Evolutionary conservation across 2,888 invertebrate species (phyloP).

Genomic region (Proisotoma minuta): DNA sequence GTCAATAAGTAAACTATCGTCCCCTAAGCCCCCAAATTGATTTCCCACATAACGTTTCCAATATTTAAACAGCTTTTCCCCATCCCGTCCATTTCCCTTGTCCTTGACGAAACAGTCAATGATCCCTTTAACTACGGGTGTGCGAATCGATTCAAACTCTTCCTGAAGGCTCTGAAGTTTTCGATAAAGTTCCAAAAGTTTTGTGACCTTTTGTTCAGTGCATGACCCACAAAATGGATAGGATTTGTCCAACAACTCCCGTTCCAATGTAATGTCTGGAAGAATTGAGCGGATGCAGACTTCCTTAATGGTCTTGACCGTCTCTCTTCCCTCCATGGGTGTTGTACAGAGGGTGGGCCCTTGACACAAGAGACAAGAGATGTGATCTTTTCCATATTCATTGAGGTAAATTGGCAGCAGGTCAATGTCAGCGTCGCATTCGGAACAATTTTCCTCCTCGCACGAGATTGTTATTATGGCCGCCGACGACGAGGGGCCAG

Average conservation of each 20-base stretch:
- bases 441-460: neutral
- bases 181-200: neutral
- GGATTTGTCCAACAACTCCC: neutral
- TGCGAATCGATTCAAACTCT: neutral
- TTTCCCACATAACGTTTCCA: neutral
- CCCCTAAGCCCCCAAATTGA: neutral
- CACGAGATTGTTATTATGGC: no score
- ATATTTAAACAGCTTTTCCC: neutral
- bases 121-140: neutral
- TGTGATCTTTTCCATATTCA: neutral
- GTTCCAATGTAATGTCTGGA: neutral
- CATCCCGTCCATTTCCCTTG: neutral
- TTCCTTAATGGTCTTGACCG: no score
- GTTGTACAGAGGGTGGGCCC: neutral
- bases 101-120: neutral
- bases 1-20: neutral
- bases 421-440: neutral
- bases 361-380: neutral
- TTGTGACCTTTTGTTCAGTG: neutral
- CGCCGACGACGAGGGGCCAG: no score
- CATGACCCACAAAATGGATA: neutral
- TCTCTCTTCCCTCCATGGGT: no score
- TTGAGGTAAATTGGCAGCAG: neutral
- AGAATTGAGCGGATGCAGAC: neutral
- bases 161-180: neutral